Conservation (phyloP, 1,140 invertebrate species). For the Colletes latitarsis region DNA sequence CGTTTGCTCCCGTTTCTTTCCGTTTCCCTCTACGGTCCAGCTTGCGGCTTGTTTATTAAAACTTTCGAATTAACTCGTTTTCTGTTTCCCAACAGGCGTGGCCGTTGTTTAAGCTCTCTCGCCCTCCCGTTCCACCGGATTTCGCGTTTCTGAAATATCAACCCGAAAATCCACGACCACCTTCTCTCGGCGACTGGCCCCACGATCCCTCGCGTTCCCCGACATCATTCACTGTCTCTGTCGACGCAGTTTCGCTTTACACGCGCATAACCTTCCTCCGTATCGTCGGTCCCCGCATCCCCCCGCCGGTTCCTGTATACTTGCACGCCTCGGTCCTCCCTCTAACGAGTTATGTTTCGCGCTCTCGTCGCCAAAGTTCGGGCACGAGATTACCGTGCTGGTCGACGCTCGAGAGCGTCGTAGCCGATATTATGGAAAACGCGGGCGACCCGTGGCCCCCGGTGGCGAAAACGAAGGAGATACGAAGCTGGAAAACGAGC, state of each 20-base stretch:
- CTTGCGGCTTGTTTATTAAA: conserved; percentile 72
- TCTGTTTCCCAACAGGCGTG: conserved; percentile 17
- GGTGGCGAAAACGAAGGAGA: neutral
- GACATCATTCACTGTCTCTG: conserved; percentile 36
- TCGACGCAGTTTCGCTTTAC: conserved; percentile 56
- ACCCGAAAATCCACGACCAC: neutral
- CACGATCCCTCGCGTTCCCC: conserved; percentile 32
- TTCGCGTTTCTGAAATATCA: neutral
- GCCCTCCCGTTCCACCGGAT: neutral
- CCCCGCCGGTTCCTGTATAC: neutral
- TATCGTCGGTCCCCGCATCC: neutral
- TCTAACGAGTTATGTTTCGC: conserved; percentile 68
- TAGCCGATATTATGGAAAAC: conserved; percentile 52
- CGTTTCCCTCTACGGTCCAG: neutral
- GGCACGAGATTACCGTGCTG: conserved; percentile 60
- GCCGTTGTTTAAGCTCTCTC: neutral
- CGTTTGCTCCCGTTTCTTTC: conserved; percentile 19
- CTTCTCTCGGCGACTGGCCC: neutral
- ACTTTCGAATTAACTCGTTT: conserved; percentile 72
- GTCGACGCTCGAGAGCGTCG: conserved; percentile 52
- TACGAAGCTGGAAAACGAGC: conserved; percentile 2
- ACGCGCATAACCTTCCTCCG: conserved; percentile 37
- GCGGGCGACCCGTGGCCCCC: conserved; percentile 25
- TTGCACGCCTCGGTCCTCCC: conserved; percentile 28
- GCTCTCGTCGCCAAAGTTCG: conserved; percentile 60